Evolutionary conservation across 37 sponge, comb jelly and placozoan genomes (phyloP).

Genomic region (Cliona cf. orientalis): DNA sequence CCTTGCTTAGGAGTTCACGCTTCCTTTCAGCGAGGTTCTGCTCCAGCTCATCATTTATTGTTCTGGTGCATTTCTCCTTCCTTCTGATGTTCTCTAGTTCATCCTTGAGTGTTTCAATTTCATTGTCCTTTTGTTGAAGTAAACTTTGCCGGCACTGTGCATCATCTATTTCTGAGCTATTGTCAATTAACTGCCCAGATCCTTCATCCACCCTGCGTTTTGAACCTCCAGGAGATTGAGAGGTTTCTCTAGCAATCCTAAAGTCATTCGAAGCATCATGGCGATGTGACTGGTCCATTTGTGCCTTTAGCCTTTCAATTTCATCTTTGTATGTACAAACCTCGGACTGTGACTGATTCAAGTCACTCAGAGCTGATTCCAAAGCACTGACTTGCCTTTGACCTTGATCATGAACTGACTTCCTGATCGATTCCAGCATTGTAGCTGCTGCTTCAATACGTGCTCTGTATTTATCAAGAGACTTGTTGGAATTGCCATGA

Average conservation of each 20-base stretch:
- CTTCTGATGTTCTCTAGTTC: conserved; percentile 14
- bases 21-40: conserved; percentile 14
- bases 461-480: neutral
- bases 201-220: neutral
- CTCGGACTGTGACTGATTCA: conserved; percentile 1
- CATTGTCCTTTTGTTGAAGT: neutral
- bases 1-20: neutral
- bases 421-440: neutral
- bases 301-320: neutral
- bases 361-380: neutral
- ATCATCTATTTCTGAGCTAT: conserved; percentile 6
- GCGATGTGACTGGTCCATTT: conserved; percentile 11
- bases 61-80: neutral
- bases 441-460: conserved; percentile 6
- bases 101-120: conserved; percentile 13
- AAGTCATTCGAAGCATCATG: neutral
- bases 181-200: conserved; percentile 1
- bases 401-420: conserved; percentile 4
- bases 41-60: conserved; percentile 2
- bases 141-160: neutral
- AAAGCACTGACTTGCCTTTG: neutral
- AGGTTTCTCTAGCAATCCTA: neutral
- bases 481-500: neutral
- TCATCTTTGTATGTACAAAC: neutral
- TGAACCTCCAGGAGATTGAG: neutral